A percentile compares a stretch with the other conserved stretches of the same genome.
Conservation (phyloP, 2,797 vertebrate species). For the Perodicticus potto region DNA sequence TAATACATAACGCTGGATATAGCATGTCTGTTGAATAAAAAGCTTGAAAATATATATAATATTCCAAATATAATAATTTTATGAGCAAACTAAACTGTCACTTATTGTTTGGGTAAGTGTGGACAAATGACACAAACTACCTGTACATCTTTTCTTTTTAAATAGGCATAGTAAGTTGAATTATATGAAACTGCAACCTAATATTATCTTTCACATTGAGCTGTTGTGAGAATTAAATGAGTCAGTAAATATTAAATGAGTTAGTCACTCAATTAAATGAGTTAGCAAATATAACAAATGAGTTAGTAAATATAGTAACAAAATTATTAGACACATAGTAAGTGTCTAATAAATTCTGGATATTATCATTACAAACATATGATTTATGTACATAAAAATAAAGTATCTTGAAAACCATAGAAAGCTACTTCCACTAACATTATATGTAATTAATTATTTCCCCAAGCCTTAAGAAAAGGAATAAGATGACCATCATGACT, state of each 20-base stretch:
- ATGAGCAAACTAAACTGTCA: background rate
- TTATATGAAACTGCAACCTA: background rate
- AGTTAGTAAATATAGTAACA: background rate
- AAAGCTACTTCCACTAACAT: background rate
- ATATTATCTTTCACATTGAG: background rate
- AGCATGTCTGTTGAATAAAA: background rate
- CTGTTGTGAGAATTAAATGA: background rate
- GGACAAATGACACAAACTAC: background rate
- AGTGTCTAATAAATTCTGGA: background rate
- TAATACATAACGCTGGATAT: background rate
- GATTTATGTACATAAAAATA: background rate
- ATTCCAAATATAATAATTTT: background rate
- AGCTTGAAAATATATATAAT: background rate
- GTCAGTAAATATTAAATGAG: background rate
- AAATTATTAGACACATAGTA: background rate
- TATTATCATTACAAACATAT: background rate
- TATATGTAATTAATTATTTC: background rate
- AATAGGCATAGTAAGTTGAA: background rate
- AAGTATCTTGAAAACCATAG: background rate
- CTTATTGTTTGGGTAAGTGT: background rate
- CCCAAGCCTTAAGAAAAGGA: background rate
- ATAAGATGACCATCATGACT: background rate
- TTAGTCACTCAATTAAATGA: background rate
- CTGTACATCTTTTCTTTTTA: background rate
- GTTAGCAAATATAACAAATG: background rate